Evolutionary conservation across 2,888 invertebrate genomes (phyloP), one percentile per base, ranked within the genome.

Genomic region (Tipula vernalis): DNA sequence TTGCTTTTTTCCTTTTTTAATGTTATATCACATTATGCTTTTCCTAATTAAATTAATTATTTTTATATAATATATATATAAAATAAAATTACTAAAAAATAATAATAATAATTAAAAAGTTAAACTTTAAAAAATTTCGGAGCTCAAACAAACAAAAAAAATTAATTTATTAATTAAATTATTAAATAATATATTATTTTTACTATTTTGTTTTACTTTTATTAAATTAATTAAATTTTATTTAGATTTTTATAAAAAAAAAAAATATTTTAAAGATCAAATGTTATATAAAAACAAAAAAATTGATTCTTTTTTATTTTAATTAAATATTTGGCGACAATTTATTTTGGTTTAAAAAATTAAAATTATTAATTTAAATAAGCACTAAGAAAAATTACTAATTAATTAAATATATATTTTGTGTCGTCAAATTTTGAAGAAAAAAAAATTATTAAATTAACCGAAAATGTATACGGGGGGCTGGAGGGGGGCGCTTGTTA

Each of bases 11-110:
- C 28, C 28, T 28, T 18, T 71, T 71, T 84, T 84, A 39, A 84
- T 84, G 84, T 84, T 39, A 84, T 84, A 84, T 84, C 84, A 84
- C 84, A 84, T 84, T 84, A 84, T 41, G 84, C 84, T 84, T 84
- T 39, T 84, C 84, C 41, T 84, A 84, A 84, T 84, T 84, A 84
- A 84, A 84, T 39, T 84, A 84, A 41, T 84, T 39, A 84, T 39
- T 39, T 39, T 6, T 39, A 39, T 15, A 84, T 39, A 84, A 84
- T 39, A 6, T 84, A 84, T 84, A 84, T 15, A 84, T 84, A n/a
- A 15, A 84, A 84, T 39, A 84, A 84, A 84, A 84, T 39, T 39
- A 84, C 41, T 84, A 84, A 84, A 84, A 39, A 84, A 36, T 84
- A 84, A 36, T 41, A 36, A 84, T 84, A 84, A 84, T 84, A 83